A percentile compares a stretch with the other conserved stretches of the same genome.
phyloP scores from a whole-genome alignment of 2,797 vertebrate genomes.

The Syndactyla subalaris region DNA sequence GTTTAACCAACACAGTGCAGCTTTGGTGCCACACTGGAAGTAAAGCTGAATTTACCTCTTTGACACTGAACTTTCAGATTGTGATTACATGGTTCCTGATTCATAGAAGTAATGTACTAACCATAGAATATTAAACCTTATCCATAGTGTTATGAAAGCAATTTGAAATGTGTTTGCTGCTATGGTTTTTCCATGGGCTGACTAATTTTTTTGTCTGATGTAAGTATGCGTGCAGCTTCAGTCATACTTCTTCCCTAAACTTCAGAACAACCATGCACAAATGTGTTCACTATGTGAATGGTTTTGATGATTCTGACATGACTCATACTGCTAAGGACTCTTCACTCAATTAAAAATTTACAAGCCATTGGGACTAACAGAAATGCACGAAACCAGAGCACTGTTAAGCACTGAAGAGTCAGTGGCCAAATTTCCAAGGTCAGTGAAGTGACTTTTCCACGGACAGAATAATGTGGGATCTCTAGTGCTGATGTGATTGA shows the following conservation, averaged over 20 bases:
- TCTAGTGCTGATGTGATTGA: not conserved
- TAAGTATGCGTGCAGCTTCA: not conserved
- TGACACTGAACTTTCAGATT: not conserved
- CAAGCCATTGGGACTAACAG: not conserved
- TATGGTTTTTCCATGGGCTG: not conserved
- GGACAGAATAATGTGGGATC: not conserved
- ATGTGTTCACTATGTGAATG: not conserved
- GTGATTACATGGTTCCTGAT: not conserved
- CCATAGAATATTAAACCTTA: not conserved
- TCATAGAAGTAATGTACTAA: not conserved
- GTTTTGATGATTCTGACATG: not conserved
- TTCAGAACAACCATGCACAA: not conserved
- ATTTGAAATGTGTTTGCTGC: not conserved
- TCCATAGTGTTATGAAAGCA: not conserved
- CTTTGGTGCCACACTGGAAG: not conserved
- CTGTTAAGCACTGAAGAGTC: not conserved
- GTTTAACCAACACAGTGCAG: rapidly evolving
- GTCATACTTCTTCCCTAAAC: not conserved
- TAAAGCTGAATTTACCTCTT: not conserved
- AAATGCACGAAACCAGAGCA: rapidly evolving
- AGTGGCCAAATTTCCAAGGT: not conserved
- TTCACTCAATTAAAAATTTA: not conserved
- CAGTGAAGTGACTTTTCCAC: not conserved
- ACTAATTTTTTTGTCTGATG: not conserved
- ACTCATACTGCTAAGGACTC: not conserved